Conservation (phyloP, 2,797 vertebrate species). For the Tragelaphus eurycerus region DNA sequence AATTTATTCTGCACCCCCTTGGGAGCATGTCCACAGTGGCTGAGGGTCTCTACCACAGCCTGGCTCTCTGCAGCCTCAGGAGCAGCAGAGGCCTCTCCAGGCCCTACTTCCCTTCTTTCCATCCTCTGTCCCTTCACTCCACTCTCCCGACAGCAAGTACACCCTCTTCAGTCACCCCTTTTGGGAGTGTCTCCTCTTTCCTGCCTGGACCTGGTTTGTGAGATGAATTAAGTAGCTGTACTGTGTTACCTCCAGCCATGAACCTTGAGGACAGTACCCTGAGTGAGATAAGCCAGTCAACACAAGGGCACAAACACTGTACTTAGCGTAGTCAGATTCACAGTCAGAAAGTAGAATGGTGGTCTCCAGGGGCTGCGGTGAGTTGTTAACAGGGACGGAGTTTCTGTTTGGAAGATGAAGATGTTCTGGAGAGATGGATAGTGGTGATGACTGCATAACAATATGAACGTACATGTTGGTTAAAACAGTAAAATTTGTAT, state of each 20-base stretch:
- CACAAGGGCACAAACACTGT: accelerated
- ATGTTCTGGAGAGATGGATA: background rate
- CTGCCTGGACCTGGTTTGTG: accelerated
- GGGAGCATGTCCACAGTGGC: background rate
- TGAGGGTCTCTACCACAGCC: background rate
- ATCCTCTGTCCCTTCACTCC: background rate
- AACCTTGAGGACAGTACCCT: accelerated
- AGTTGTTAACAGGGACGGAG: accelerated
- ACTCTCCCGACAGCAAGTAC: accelerated
- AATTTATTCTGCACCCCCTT: background rate
- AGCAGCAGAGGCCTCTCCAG: accelerated
- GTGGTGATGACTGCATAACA: accelerated
- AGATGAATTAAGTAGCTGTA: background rate
- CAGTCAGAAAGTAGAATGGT: background rate
- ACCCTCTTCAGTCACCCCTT: background rate
- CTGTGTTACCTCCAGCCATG: accelerated
- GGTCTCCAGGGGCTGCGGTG: background rate
- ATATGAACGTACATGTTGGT: too few relatives aligned
- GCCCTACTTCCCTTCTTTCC: background rate
- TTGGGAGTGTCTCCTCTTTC: background rate
- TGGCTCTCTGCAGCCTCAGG: background rate
- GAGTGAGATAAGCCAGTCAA: background rate
- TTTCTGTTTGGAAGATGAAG: background rate
- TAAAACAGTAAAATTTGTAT: too few relatives aligned
- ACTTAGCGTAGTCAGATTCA: background rate